Conservation (phyloP, 2,797 vertebrate species). For the Bradypodion pumilum region DNA sequence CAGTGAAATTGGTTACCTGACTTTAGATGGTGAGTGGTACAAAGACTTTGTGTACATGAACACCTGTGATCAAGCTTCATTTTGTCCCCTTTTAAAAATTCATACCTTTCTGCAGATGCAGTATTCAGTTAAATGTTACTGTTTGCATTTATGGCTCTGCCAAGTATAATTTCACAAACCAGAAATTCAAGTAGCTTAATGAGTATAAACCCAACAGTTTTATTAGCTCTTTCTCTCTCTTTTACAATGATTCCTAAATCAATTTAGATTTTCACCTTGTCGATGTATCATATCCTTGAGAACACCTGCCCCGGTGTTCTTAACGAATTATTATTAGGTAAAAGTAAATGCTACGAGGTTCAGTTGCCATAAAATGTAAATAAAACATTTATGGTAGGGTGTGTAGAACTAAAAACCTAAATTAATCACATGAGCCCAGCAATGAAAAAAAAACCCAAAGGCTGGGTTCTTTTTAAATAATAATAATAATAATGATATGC, state of each 20-base stretch:
- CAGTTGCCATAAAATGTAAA: slow-evolving; percentile 77
- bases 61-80: background rate
- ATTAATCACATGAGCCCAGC: slow-evolving; percentile 62
- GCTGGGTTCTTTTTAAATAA: background rate
- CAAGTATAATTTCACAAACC: slow-evolving; percentile 28
- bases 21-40: background rate
- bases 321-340: slow-evolving; percentile 70
- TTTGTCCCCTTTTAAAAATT: slow-evolving; percentile 6
- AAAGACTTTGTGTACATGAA: background rate
- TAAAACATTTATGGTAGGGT: slow-evolving; percentile 77
- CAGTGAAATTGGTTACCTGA: background rate
- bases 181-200: slow-evolving; percentile 27
- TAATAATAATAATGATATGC: too few relatives aligned
- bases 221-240: slow-evolving; percentile 43
- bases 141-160: slow-evolving; percentile 37
- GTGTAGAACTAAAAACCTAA: slow-evolving; percentile 70
- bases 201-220: slow-evolving; percentile 28
- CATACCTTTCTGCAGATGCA: slow-evolving; percentile 7
- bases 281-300: slow-evolving; percentile 68
- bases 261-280: slow-evolving; percentile 52
- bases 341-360: slow-evolving; percentile 62
- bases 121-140: slow-evolving; percentile 14
- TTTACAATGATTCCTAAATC: slow-evolving; percentile 62
- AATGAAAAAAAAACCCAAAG: slow-evolving; percentile 64
- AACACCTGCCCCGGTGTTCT: slow-evolving; percentile 77